Evolutionary conservation across 2,888 invertebrate species (phyloP), one percentile per base, ranked within the genome.

Genomic region (Calliopum simillimum): DNA sequence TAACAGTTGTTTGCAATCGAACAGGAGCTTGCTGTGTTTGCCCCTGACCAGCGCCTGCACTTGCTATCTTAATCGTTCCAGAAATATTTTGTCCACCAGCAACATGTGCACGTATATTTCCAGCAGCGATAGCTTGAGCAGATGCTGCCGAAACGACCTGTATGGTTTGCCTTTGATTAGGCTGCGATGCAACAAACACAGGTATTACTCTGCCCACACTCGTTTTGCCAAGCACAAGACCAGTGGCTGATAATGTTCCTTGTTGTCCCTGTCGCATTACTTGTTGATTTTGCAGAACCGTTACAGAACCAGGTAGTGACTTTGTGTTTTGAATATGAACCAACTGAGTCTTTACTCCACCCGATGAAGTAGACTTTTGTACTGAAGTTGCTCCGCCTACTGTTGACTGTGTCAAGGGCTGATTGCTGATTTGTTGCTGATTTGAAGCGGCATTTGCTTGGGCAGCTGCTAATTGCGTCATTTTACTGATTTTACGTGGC

Each of bases 251-350:
- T 51, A 82, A 68, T 1, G 81, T 78, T 4, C 83, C 88, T 64
- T 88, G 89, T 64, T 85, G 86, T 0, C 89, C 89, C 68, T 91
- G 90, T 73, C 91, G 90, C 84, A 92, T 89, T 13, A 92, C 91
- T 80, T 93, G 93, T 73, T 93, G 92, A 55, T 93, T 89, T 80
- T 93, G 93, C 76, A 93, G 93, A 71, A 93, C 90, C 0, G 92
- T 92, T 83, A 93, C 90, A 0, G 91, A 89, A 1, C 90, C 88
- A 0, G 90, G 88, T 55, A 86, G 69, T 6, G 84, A 78, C 72
- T 87, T 87, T 3, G 90, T 89, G 62, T 90, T 89, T 78, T 91
- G 92, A 4, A 94, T 92, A 55, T 84, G 84, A 64, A 94, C 91
- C 71, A 94, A 86, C 77, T 92, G 92, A 0, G 92, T 89, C 13